Conservation (phyloP, 2,888 invertebrate species). For the Chouioia cunea region DNA sequence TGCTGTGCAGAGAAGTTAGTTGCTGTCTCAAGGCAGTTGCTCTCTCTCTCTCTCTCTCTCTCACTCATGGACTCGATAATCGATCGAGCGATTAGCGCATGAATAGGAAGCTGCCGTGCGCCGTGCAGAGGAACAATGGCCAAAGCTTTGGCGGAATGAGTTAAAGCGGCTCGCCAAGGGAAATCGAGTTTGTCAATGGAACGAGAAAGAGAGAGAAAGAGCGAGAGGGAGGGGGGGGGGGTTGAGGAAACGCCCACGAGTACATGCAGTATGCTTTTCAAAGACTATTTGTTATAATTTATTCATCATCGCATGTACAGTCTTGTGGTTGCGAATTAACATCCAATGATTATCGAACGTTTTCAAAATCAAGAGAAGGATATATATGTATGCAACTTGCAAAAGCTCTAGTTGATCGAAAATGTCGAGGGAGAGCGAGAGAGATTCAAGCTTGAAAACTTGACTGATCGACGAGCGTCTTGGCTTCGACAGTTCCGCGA, state of each 20-base stretch:
- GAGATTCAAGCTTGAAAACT: neutral
- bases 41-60: no score
- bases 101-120: constrained; percentile 21
- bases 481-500: constrained; percentile 13
- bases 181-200: constrained; percentile 45
- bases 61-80: constrained; percentile 15
- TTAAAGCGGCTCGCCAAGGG: constrained; percentile 28
- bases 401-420: neutral
- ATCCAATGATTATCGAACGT: no score
- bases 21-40: no score
- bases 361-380: no score
- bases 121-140: constrained; percentile 36
- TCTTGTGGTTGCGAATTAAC: no score
- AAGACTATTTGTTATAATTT: no score
- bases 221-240: constrained; percentile 4
- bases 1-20: no score
- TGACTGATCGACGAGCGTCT: constrained; percentile 30
- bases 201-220: constrained; percentile 11
- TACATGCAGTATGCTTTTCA: neutral
- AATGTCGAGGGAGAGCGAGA: no score
- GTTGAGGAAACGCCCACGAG: neutral
- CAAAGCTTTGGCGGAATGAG: constrained; percentile 30
- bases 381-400: neutral
- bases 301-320: no score
- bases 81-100: constrained; percentile 44